Evolutionary conservation across 1,140 invertebrate species (phyloP).

Genomic region (Temnothorax longispinosus): DNA sequence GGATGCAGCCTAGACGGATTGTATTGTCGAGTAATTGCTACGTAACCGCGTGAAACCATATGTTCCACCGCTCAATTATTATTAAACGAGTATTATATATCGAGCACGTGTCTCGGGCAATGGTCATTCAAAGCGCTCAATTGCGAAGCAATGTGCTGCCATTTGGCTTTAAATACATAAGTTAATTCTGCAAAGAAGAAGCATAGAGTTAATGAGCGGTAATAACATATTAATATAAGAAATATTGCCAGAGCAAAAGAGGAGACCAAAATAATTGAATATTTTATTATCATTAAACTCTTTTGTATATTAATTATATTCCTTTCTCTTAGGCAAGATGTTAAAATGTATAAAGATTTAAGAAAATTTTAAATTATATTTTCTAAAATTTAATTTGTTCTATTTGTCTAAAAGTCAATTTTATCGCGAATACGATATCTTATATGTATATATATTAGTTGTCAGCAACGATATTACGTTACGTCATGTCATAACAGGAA

Average conservation of each 20-base stretch:
- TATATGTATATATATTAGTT: background rate
- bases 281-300: background rate
- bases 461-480: background rate
- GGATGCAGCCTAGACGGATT: background rate
- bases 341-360: background rate
- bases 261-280: background rate
- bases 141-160: background rate
- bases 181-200: background rate
- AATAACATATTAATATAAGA: background rate
- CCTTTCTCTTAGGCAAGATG: background rate
- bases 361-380: background rate
- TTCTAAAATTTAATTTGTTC: background rate
- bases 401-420: background rate
- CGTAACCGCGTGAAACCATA: background rate
- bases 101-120: background rate
- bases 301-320: background rate
- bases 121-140: background rate
- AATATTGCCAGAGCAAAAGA: background rate
- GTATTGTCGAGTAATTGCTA: conserved; percentile 13
- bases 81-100: background rate
- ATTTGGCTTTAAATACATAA: background rate
- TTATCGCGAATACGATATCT: background rate
- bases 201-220: background rate
- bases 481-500: background rate
- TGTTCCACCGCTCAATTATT: background rate